Base-by-base conservation (phyloP, 2,113 vertebrate species). In the Agapornis roseicollis region DNA sequence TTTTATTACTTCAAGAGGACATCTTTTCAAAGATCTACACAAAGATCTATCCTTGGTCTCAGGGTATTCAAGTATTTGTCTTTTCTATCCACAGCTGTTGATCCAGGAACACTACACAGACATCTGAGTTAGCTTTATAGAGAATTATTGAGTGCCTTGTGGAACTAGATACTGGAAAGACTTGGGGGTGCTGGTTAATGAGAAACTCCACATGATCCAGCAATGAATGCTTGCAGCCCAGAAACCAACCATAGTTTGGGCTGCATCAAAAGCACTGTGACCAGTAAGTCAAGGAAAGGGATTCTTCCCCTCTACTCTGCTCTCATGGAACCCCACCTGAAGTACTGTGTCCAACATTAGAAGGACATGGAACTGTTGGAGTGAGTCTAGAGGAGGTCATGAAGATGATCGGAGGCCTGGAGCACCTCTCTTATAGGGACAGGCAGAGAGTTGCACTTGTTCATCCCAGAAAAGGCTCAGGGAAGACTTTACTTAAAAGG, bases 401-500 rank as follows among this genome's bases (percentile, higher is more conserved):
- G 41, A 42, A 31, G 29, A 18, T 35, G 25, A 31, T 27, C 25
- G 70, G 6, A 25, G 9, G 9, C 3, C 24, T 77, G 47, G 39
- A 53, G 10, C 13, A 31, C 24, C 10, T 35, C 18, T 19, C 46
- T 27, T 28, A 2, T n/a, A n/a, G 24, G 35, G 41, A 27, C 25
- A 55, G 63, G 17, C 29, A 55, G 24, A 61, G 19, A n/a, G 16
- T 1, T 53, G 10, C 11, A 0, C 0, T 7, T 39, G 19, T 25
- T 82, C 29, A 53, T 24, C 24, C 19, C 29, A 77, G 25, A 47
- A 10, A 53, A 37, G 27, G 8, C 23, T 33, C 9, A 37, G 18
- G 11, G 8, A 9, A 25, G 4, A 44, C 9, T 23, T 58, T 39
- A 35, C 9, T 20, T 35, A 27, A 61, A 61, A 31, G 17, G 5